Percentiles rank a stretch among this genome's conserved stretches.
These are phyloP conservation scores for Pangasianodon hypophthalmus DNA, from an alignment of 2,113 vertebrate genomes.

Conservation along the genomic window DNA sequence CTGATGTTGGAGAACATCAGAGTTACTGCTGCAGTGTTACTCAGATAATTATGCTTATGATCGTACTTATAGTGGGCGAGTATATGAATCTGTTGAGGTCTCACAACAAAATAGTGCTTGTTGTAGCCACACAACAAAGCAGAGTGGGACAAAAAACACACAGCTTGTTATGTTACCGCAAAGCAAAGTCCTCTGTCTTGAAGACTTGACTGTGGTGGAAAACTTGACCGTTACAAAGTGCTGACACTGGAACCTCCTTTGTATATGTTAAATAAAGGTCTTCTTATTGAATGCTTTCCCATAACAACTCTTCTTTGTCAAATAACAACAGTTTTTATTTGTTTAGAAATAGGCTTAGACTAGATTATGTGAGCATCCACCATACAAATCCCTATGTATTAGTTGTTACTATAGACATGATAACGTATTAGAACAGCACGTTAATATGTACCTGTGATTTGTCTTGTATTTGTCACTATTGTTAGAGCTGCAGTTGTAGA, in stretches of 20 bases:
- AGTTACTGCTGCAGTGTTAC: background rate
- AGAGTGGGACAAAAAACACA: background rate
- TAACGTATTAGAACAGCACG: background rate
- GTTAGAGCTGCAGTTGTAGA: background rate
- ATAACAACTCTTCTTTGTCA: background rate
- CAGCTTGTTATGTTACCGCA: background rate
- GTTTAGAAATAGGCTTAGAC: background rate
- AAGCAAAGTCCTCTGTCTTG: background rate
- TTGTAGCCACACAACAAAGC: background rate
- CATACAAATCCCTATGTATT: background rate
- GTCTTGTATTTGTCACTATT: background rate
- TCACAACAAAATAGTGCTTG: background rate
- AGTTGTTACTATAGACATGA: background rate
- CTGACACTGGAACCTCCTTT: background rate
- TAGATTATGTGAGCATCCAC: background rate
- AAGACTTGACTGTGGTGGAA: background rate
- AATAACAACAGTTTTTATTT: background rate
- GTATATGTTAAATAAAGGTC: background rate
- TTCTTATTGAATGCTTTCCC: background rate
- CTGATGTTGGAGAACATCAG: background rate
- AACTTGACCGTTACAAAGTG: background rate
- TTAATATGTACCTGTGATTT: background rate
- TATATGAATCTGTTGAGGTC: background rate
- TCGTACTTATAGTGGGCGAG: background rate
- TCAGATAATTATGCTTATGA: background rate